Base-by-base conservation (phyloP, 2,888 invertebrate species). In the Drosophila anceps region DNA sequence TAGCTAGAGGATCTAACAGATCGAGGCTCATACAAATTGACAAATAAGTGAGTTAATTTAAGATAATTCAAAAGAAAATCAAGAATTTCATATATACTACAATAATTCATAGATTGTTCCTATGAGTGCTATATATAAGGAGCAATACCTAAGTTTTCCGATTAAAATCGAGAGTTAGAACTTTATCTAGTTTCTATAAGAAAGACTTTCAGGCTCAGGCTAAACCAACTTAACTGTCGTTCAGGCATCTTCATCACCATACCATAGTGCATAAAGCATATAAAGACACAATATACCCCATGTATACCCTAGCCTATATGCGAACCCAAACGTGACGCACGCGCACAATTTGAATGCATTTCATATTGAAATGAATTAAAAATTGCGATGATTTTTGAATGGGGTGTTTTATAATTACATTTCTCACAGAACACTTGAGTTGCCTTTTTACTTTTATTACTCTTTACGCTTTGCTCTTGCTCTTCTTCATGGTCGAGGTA, bases 331-430 rank as follows among this genome's bases (percentile, higher is more conserved):
- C 58, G 76, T 33, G 61, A 73, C 84, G 82, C 86, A 88, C 83
- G 80, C 83, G 80, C 69, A 60, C 64, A 67, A 57, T 67, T 74
- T 77, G 4, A 31, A 68, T 66, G 66, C 39, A 69, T 50, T 48
- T 67, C 55, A 2, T 41, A 55, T 55, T 29, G 27, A 51, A 41
- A 65, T 69, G 60, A 31, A 29, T 71, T 76, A 51, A 62, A 69
- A 69, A 54, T 62, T 60, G 74, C 73, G 65, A 88, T 81, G 79
- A 81, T 80, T 79, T 79, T 31, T 66, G 43, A 64, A 73, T 73
- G 84, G 88, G 84, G 78, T 75, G 75, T 76, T 78, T 78, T 60
- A 15, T 66, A 73, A 79, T 79, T 79, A 37, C 48, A 68, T 54
- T 75, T 71, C 63, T 67, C 81, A 59, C 63, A 48, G 62, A 46